Base-by-base conservation (phyloP, 2,888 invertebrate species). In the Phaonia tiefii region DNA sequence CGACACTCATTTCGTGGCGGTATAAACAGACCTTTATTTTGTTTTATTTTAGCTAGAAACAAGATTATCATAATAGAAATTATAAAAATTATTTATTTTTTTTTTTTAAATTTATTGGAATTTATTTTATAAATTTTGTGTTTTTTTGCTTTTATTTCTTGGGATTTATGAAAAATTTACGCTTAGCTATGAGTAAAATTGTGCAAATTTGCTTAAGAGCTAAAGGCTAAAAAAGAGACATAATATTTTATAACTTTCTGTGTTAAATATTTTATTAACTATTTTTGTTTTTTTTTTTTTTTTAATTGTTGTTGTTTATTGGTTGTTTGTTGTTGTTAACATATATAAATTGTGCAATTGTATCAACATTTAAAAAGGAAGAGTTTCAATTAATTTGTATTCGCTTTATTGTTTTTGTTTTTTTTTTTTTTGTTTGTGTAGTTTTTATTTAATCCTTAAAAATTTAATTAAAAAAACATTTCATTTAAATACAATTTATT, bases 151-250 rank as follows among this genome's bases (percentile, higher is more conserved):
- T 11, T 71, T 42, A 8, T 46, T 71, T 60, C 22, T 63, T 39
- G 42, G 63, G 75, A 56, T 15, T 67, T 67, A 67, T 67, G 39
- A 75, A 77, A 79, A 65, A 51, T 31, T 26, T 26, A 69, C 49
- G 78, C 75, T 78, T 78, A 75, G 78, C 81, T 78, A 75, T 72
- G 65, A 69, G 69, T 77, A 72, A 79, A 79, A 79, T 81, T 81
- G 81, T 81, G 81, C 81, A 79, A 78, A 49, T 75, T 69, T 51
- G 67, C 79, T 79, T 81, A 78, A 63, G 20, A 39, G 56, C 75
- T 75, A 79, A 72, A 81, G 75, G 79, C 81, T 78, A 49, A 79
- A 67, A 72, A 69, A 46, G 76, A 76, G 54, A 69, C 42, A 49
- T 75, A 17, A 44, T 37, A 20, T 63, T 42, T 20, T 31, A 3